phyloP scores from a whole-genome alignment of 2,888 invertebrate genomes.

The Tenthredo distinguenda region DNA sequence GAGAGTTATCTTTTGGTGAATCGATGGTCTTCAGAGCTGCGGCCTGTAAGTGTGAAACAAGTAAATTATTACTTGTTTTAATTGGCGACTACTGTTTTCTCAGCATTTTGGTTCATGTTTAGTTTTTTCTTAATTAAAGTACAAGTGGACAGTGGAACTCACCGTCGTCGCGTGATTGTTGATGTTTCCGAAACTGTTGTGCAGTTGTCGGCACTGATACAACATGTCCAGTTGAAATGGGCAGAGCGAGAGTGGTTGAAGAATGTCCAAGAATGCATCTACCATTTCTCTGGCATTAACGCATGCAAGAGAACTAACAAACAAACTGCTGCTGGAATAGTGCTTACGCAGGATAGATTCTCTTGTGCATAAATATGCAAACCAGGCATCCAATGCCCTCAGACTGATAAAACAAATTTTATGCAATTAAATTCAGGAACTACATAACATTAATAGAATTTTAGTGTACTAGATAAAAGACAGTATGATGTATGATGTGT shows the following conservation, averaged over 20 bases:
- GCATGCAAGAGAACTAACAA: slow-evolving; percentile 82
- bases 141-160: slow-evolving; percentile 62
- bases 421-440: slow-evolving; percentile 12
- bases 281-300: slow-evolving; percentile 80
- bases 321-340: slow-evolving; percentile 87
- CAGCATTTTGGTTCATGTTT: not conserved
- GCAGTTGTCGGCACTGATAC: slow-evolving; percentile 88
- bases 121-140: not conserved
- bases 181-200: slow-evolving; percentile 87
- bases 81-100: not conserved
- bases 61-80: slow-evolving; percentile 12
- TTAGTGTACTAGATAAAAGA: not conserved
- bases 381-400: slow-evolving; percentile 94
- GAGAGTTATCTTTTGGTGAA: slow-evolving; percentile 59
- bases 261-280: slow-evolving; percentile 87
- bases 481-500: not conserved
- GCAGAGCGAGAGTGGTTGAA: slow-evolving; percentile 89
- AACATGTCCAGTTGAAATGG: slow-evolving; percentile 91
- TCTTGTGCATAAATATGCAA: slow-evolving; percentile 90
- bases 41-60: slow-evolving; percentile 57
- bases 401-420: slow-evolving; percentile 80
- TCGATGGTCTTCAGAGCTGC: slow-evolving; percentile 64
- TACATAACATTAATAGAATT: not conserved
- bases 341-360: slow-evolving; percentile 91
- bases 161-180: slow-evolving; percentile 81